Conservation (phyloP, 2,113 vertebrate species). For the Podarcis muralis region DNA sequence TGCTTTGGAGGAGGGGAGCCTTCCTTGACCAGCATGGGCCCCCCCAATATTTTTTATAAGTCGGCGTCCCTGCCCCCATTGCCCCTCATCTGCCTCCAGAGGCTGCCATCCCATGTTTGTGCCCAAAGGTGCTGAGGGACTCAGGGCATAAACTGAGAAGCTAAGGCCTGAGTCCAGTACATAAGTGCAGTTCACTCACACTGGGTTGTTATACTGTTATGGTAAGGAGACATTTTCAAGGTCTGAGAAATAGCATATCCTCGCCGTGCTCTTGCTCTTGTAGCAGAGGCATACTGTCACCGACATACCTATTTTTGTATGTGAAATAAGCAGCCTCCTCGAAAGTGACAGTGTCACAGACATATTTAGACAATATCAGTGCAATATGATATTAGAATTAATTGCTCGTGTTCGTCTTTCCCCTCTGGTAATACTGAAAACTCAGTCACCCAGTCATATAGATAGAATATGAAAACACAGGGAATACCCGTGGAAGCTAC, state of each 20-base stretch:
- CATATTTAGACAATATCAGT: slow-evolving; percentile 12
- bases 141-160: neutral
- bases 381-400: slow-evolving; percentile 28
- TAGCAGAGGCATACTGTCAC: neutral
- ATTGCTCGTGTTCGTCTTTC: slow-evolving; percentile 1
- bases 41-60: no score
- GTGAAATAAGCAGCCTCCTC: neutral
- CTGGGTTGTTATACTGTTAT: neutral
- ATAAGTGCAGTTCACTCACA: slow-evolving; percentile 23
- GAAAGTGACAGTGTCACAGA: neutral
- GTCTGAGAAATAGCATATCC: neutral
- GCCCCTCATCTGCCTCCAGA: no score
- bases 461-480: neutral
- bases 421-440: neutral
- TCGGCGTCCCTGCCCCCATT: no score
- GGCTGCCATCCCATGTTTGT: no score
- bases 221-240: slow-evolving; percentile 32
- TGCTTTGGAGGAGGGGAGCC: no score
- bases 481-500: neutral
- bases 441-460: neutral
- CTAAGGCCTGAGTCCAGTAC: neutral
- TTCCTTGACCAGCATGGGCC: no score
- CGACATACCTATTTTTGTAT: slow-evolving; percentile 31
- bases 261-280: neutral
- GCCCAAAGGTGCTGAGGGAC: no score